These are phyloP conservation scores for Bungarus multicinctus DNA, from an alignment of 2,113 vertebrate genomes.

Conservation along the genomic window DNA sequence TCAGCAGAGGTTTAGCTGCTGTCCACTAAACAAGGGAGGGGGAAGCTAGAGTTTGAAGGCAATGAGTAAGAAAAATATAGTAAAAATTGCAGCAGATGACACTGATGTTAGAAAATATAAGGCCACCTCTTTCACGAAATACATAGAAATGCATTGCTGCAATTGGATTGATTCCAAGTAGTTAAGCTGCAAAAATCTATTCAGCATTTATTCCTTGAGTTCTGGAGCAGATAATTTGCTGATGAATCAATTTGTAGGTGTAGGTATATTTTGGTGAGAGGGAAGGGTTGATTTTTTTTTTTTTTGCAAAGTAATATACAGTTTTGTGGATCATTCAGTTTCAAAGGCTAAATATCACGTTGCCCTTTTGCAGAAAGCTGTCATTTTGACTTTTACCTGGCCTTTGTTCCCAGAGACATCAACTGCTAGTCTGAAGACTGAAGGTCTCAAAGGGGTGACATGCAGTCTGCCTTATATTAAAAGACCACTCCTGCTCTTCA, in stretches of 20 bases:
- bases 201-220: background rate
- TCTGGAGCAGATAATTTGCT: slow-evolving; percentile 5
- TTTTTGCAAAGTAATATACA: slow-evolving; percentile 15
- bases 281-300: background rate
- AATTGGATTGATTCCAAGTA: background rate
- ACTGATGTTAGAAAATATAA: background rate
- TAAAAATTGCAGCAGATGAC: background rate
- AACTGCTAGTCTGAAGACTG: slow-evolving; percentile 15
- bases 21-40: background rate
- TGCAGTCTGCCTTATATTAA: slow-evolving; percentile 36
- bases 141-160: background rate
- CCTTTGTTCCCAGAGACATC: slow-evolving; percentile 24
- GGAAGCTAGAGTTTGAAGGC: background rate
- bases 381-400: slow-evolving; percentile 21
- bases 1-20: background rate
- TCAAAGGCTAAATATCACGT: slow-evolving; percentile 21
- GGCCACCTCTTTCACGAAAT: background rate
- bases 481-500: slow-evolving; percentile 14
- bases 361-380: slow-evolving; percentile 41
- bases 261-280: slow-evolving; percentile 6
- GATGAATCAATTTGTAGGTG: slow-evolving; percentile 7
- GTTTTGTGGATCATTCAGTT: slow-evolving; percentile 3
- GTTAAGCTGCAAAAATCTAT: background rate
- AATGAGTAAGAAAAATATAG: background rate
- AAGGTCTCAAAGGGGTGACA: slow-evolving; percentile 18